Evolutionary conservation across 2,888 invertebrate species (phyloP).

Genomic region (Caenorhabditis sp.): DNA sequence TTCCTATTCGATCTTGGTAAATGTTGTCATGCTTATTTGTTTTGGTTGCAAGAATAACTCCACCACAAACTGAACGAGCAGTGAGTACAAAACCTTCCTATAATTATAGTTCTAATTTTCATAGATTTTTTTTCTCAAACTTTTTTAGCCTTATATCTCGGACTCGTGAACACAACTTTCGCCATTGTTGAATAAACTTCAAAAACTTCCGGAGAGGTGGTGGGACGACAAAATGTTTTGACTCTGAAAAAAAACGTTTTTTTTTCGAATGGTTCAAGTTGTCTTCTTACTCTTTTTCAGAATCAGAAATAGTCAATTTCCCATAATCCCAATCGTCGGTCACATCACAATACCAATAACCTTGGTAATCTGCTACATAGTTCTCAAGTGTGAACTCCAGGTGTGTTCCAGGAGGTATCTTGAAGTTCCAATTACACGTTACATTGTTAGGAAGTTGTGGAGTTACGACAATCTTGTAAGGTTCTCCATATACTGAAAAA

Average conservation of each 20-base stretch:
- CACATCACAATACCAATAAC: constrained; percentile 1
- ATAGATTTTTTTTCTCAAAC: too few relatives aligned
- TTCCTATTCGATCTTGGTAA: constrained; percentile 20
- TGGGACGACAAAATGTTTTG: constrained; percentile 28
- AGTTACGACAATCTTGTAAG: too few relatives aligned
- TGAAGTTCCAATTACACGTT: background rate
- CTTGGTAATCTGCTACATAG: constrained; percentile 36
- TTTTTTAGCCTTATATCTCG: too few relatives aligned
- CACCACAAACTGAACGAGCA: constrained; percentile 57
- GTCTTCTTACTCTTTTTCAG: background rate
- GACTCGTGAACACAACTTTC: constrained; percentile 31
- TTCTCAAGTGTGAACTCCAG: constrained; percentile 46
- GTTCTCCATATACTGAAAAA: constrained; percentile 31
- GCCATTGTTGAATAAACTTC: constrained; percentile 29
- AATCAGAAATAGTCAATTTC: background rate
- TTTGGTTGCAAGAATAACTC: constrained; percentile 47
- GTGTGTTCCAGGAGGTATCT: constrained; percentile 53
- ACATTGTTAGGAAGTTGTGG: background rate
- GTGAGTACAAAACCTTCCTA: constrained; percentile 57
- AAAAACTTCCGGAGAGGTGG: constrained; percentile 6
- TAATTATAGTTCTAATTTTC: constrained; percentile 42
- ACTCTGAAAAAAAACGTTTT: background rate
- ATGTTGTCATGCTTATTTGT: constrained; percentile 13
- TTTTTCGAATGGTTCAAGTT: background rate
- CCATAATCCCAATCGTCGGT: background rate